phyloP scores from a whole-genome alignment of 2,888 invertebrate species.

The Ophion costatus region DNA sequence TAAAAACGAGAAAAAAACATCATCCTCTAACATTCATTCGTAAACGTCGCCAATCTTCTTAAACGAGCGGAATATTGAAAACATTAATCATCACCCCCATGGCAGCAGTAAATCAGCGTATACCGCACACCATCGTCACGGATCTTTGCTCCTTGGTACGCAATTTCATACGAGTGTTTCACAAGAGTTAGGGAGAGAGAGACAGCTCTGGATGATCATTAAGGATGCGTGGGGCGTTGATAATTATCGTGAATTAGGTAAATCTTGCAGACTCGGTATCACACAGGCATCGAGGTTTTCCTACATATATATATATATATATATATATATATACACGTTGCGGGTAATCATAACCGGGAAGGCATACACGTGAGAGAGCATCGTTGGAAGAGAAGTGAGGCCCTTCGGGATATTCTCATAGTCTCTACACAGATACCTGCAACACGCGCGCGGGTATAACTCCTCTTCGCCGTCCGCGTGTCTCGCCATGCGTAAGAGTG shows the following conservation, averaged over 20 bases:
- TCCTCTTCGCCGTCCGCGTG: not conserved
- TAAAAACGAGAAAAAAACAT: not conserved
- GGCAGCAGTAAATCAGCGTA: slow-evolving; percentile 21
- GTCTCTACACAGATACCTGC: not conserved
- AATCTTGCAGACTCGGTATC: slow-evolving; percentile 32
- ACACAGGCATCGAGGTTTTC: slow-evolving; percentile 20
- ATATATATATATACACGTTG: not conserved
- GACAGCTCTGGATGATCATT: slow-evolving; percentile 26
- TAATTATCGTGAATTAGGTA: slow-evolving; percentile 55
- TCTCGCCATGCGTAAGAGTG: slow-evolving; percentile 2
- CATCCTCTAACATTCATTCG: not conserved
- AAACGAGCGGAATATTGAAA: not conserved
- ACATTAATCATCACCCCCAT: not conserved
- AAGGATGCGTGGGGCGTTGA: slow-evolving; percentile 40
- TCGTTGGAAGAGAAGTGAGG: slow-evolving; percentile 5
- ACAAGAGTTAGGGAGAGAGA: not conserved
- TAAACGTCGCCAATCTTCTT: not conserved
- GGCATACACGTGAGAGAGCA: slow-evolving; percentile 2
- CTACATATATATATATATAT: not conserved
- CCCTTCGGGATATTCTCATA: slow-evolving; percentile 7
- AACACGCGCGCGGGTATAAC: not conserved
- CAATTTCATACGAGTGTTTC: slow-evolving; percentile 37
- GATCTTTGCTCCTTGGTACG: slow-evolving; percentile 1
- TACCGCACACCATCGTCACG: not conserved
- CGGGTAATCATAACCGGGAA: slow-evolving; percentile 4